A percentile compares a stretch with the other conserved stretches of the same genome.
Evolutionary conservation across 2,797 vertebrate species (phyloP).

Genomic region (Cuculus canorus): DNA sequence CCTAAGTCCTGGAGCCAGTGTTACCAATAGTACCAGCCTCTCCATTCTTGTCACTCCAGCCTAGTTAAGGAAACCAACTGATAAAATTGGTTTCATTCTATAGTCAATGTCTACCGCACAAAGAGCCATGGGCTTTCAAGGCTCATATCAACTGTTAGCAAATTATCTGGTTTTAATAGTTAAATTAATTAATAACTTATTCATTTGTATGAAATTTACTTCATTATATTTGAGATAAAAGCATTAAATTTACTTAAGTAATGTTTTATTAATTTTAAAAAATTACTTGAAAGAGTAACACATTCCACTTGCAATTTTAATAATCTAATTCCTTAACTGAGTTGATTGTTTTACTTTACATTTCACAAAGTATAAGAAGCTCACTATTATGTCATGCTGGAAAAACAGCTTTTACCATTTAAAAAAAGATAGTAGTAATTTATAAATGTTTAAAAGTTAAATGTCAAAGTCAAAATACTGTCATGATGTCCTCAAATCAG

Average conservation of each 20-base stretch:
- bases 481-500: not conserved
- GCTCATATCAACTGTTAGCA: not conserved
- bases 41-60: not conserved
- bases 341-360: slow-evolving; percentile 55
- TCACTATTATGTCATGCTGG: not conserved
- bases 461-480: not conserved
- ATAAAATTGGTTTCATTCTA: not conserved
- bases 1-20: not conserved
- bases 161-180: slow-evolving; percentile 30
- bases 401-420: not conserved
- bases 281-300: slow-evolving; percentile 60
- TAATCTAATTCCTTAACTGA: slow-evolving; percentile 51
- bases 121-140: not conserved
- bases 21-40: not conserved
- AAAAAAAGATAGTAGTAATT: not conserved
- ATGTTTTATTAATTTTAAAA: slow-evolving; percentile 65
- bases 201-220: slow-evolving; percentile 58
- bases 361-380: slow-evolving; percentile 26
- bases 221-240: slow-evolving; percentile 51
- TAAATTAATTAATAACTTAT: slow-evolving; percentile 66
- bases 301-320: slow-evolving; percentile 49
- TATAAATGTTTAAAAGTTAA: not conserved
- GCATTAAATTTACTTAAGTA: slow-evolving; percentile 59
- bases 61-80: not conserved
- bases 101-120: not conserved